phyloP scores from a whole-genome alignment of 2,888 invertebrate species.

The Cheilosia vulpina region DNA sequence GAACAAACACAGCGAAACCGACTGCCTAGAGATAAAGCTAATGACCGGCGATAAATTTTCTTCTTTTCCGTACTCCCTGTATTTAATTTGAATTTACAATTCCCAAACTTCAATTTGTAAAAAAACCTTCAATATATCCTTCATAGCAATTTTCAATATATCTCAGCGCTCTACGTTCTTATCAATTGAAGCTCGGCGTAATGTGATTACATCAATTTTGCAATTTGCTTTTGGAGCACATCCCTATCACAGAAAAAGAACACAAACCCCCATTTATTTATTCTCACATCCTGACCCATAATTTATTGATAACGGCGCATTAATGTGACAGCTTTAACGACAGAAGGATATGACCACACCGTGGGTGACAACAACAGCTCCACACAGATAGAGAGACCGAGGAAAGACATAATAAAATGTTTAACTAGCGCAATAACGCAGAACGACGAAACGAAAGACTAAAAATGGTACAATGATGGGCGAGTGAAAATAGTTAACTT shows the following conservation, averaged over 20 bases:
- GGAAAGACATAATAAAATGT: conserved; percentile 56
- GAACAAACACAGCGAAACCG: conserved; percentile 18
- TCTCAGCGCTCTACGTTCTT: background rate
- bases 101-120: conserved; percentile 34
- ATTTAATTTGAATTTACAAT: conserved; percentile 45
- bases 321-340: conserved; percentile 76
- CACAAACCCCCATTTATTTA: conserved; percentile 41
- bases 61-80: background rate
- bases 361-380: conserved; percentile 49
- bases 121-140: conserved; percentile 20
- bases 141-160: conserved; percentile 16
- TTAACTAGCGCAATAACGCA: conserved; percentile 52
- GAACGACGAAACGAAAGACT: conserved; percentile 18
- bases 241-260: background rate
- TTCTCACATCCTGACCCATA: conserved; percentile 61
- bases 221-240: conserved; percentile 36
- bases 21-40: conserved; percentile 51
- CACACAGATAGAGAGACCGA: background rate
- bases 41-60: conserved; percentile 53
- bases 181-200: conserved; percentile 8
- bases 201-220: conserved; percentile 55
- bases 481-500: conserved; percentile 35
- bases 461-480: conserved; percentile 35
- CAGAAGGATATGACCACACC: conserved; percentile 72
- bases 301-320: conserved; percentile 76